A percentile compares a stretch with the other conserved stretches of the same genome.
Conservation (phyloP, 92 coral and sea anemone genomes). For the Umimayanthus kanabou region DNA sequence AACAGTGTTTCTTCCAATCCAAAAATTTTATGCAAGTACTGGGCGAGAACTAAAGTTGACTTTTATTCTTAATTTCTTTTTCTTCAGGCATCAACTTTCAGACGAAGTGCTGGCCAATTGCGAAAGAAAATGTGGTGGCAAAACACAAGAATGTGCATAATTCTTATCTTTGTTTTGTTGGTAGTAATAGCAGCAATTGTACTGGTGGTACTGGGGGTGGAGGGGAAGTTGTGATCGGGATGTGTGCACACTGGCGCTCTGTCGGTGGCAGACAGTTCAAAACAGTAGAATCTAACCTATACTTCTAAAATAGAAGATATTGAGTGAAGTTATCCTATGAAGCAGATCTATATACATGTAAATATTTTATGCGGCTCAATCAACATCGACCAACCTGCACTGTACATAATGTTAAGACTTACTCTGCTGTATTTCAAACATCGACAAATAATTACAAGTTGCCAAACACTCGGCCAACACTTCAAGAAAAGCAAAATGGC, state of each 20-base stretch:
- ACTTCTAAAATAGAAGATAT: not conserved
- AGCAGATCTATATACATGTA: not conserved
- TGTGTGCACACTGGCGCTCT: not conserved
- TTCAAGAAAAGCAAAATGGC: not conserved
- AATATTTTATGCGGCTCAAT: too few species aligned
- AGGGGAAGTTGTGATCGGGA: constrained; percentile 53
- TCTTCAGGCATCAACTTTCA: constrained; percentile 81
- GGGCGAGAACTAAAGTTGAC: too few species aligned
- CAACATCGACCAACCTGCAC: not conserved
- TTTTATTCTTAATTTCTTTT: not conserved
- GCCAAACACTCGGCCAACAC: not conserved
- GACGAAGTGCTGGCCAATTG: constrained; percentile 69
- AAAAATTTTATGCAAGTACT: too few species aligned
- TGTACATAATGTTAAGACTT: too few species aligned
- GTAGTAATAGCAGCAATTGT: constrained; percentile 64
- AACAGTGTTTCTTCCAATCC: too few species aligned
- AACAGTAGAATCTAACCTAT: not conserved
- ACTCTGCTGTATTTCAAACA: too few species aligned
- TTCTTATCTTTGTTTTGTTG: constrained; percentile 68
- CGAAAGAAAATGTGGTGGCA: constrained; percentile 96
- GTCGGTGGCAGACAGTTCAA: not conserved
- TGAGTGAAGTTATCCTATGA: not conserved
- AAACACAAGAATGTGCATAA: constrained; percentile 77
- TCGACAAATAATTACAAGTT: too few species aligned
- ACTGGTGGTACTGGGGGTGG: constrained; percentile 56